Base-by-base conservation (phyloP, 2,888 invertebrate species). In the Cantharis flavilabris region DNA sequence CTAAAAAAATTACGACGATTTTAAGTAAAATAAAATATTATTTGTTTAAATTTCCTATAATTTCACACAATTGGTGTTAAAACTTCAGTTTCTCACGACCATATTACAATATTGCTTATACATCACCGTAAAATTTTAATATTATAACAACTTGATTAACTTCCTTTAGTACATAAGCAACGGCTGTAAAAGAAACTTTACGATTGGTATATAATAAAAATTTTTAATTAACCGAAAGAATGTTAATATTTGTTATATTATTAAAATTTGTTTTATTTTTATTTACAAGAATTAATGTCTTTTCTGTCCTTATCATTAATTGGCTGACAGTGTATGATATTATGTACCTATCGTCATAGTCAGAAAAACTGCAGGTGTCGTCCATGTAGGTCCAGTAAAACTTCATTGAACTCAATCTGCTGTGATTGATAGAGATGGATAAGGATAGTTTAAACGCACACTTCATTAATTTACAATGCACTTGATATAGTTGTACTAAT, bases 101-200 rank as follows among this genome's bases (percentile, higher is more conserved):
- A 11, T 23, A 67, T n/a, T 23, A 26, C n/a, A 67, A 23, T 67
- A 67, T 67, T 67, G 5, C 20, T n/a, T 67, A 67, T 67, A 26
- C 13, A 67, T 23, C 23, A 49, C 23, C 65, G 65, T 67, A 67
- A 67, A 67, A 23, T 67, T 13, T 67, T 67, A 67, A 67, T 23
- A 67, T 67, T n/a, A 67, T 67, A 67, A 67, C n/a, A 67, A 67
- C 16, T 67, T 67, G 13, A 67, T 67, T 67, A 67, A n/a, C 26
- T 67, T 64, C 20, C 26, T 26, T 23, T 23, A 67, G 65, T 67
- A n/a, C 13, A 67, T 67, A 67, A 23, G n/a, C n/a, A 67, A 23
- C 20, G 26, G 65, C 26, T 3, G 65, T 67, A 67, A 67, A 67
- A 67, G 20, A 23, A 67, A 67, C 23, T 67, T 67, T 67, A 67